Evolutionary conservation across 1,140 invertebrate species (phyloP), one percentile per base, ranked within the genome.

Genomic region (Teleopsis dalmanni): DNA sequence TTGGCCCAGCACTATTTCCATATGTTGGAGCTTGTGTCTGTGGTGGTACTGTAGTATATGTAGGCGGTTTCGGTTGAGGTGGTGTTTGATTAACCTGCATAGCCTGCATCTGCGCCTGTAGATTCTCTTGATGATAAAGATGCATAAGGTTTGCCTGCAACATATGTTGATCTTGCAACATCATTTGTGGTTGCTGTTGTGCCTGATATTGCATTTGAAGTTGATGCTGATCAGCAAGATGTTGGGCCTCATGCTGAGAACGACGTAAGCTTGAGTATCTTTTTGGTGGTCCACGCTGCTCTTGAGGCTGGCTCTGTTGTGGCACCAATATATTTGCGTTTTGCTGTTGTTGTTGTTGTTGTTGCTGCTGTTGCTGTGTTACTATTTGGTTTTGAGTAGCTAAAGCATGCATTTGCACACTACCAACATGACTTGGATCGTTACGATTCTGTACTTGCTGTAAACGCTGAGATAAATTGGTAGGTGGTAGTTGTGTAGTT

Each of bases 241-340:
- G 31, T 68, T 65, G 58, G 70, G 72, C 70, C 29, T 61, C 59
- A 37, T 60, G 65, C 41, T 68, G 65, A 3, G 78, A 76, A 25
- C 84, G 74, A 49, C 85, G 72, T 56, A 86, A 75, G 44, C 83
- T 83, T 2, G 85, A 88, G 63, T 88, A 88, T 7, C 84, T 74
- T 61, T 87, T 88, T n/a, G 84, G 78, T 10, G 56, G 62, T 34
- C 55, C 65, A 19, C 54, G 79, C 71, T 53, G 73, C 77, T 29
- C 71, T 70, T 52, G 72, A 62, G 48, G 58, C 41, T 48, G 52
- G 21, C 21, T 35, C 31, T 43, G 49, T 18, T 55, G 48, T 27
- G 68, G 47, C n/a, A n/a, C n/a, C n/a, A n/a, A n/a, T 13, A 21
- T 36, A 13, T 47, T 41, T 18, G 21, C 8, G 4, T 48, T 33